These are phyloP conservation scores for Urocitellus parryii DNA, from an alignment of 2,113 vertebrate genomes.

Conservation along the genomic window DNA sequence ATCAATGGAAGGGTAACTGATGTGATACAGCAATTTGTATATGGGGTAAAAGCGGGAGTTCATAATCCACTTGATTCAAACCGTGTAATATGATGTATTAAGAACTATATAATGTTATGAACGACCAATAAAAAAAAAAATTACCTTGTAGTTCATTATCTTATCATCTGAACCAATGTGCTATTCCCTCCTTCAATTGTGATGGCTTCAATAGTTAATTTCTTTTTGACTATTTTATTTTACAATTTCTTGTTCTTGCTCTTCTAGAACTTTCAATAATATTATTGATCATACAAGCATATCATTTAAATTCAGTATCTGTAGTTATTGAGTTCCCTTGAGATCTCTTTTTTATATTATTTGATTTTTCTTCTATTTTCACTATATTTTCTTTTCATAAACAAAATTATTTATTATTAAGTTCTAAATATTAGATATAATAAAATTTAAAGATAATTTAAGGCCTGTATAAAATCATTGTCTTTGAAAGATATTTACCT, in stretches of 20 bases:
- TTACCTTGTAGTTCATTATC: neutral
- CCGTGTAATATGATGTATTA: no score
- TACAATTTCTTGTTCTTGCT: neutral
- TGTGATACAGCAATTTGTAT: no score
- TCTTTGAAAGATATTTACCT: neutral
- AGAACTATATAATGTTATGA: no score
- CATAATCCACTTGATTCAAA: no score
- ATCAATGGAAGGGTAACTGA: no score
- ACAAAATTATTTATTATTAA: neutral
- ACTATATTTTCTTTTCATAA: neutral
- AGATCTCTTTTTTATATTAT: neutral
- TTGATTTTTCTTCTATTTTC: neutral
- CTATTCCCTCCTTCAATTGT: neutral
- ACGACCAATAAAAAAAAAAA: no score
- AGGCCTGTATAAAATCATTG: neutral
- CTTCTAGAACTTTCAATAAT: neutral
- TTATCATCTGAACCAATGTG: neutral
- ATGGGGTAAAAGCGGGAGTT: no score
- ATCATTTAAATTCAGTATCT: neutral
- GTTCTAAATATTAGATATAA: neutral
- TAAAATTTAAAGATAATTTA: neutral
- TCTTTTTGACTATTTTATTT: neutral
- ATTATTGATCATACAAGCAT: neutral
- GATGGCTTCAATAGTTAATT: neutral
- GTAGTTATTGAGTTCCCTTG: neutral